Base-by-base conservation (phyloP, 2,888 invertebrate genomes). In the Fragum whitleyi region DNA sequence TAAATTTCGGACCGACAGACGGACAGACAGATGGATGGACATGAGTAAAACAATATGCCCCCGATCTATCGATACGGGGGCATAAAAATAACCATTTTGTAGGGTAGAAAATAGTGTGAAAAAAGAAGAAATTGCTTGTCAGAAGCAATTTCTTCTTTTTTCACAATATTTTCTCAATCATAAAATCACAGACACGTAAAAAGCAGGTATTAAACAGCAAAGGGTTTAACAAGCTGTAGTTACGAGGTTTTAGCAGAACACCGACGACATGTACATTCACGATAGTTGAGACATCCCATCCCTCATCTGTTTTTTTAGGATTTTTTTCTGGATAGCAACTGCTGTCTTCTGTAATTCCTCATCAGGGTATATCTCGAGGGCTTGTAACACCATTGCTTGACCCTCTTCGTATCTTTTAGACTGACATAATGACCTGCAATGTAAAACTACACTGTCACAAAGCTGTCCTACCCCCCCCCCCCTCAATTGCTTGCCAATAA, bases 331-430 rank as follows among this genome's bases (percentile, higher is more conserved):
- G 16, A 85, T 77, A 3, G 26, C 53, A 53, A 77, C 68, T 19
- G 81, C 79, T 19, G 85, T 81, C 0, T 29, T 51, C 61, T 90
- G 87, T 2, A 90, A 74, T 11, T 83, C 83, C 1, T 83, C 82
- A n/a, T 90, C 89, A 0, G 86, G 75, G 77, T 83, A 84, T 7
- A 92, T 88, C 74, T 89, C 86, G 32, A 91, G 73, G 1, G 91
- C 91, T 67, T 90, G 86, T 19, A 90, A 77, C 0, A 90, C 84
- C 69, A 85, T 75, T 0, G 74, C 77, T 51, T 90, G 77, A 7
- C 90, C 90, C 28, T 87, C 87, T 32, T 81, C 85, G 73, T 88
- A 91, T 14, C 86, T 73, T 61, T 87, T 83, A 9, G 79, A 69
- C 42, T 83, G 83, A 79, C 90, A 90, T 29, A 86, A 68, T 2